Conservation (phyloP, 2,113 vertebrate species). For the Lichenostomus cassidix region DNA sequence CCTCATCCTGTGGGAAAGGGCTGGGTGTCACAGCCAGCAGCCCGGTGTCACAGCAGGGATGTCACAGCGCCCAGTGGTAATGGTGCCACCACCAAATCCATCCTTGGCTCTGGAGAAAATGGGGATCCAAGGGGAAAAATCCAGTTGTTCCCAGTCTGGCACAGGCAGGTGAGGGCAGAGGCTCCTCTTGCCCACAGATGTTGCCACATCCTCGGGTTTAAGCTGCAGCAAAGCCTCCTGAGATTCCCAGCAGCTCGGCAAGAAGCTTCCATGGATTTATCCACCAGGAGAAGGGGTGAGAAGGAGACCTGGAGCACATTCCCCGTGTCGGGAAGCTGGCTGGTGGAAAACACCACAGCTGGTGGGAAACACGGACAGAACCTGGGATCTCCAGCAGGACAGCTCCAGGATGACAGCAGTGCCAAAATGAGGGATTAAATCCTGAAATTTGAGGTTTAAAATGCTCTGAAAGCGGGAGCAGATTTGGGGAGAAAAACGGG, state of each 20-base stretch:
- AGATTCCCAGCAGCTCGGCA: not conserved
- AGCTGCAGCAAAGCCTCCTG: not conserved
- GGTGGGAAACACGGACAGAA: not conserved
- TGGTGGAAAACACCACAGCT: not conserved
- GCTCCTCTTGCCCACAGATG: not conserved
- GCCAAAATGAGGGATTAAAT: not conserved
- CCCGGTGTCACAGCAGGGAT: accelerated
- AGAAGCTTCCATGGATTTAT: not conserved
- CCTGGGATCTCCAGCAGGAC: not conserved
- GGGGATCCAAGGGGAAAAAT: not conserved
- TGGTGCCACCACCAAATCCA: accelerated
- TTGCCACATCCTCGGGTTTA: not conserved
- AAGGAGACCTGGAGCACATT: not conserved
- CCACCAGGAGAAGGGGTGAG: not conserved
- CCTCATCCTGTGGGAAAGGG: not conserved
- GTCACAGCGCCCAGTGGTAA: accelerated
- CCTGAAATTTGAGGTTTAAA: not conserved
- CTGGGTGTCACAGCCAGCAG: accelerated
- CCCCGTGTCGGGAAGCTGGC: accelerated
- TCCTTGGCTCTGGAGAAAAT: accelerated
- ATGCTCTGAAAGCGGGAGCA: accelerated
- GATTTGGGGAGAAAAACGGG: not conserved
- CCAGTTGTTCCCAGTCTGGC: not conserved
- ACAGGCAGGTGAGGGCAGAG: not conserved
- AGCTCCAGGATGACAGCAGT: not conserved